A percentile compares a stretch with the other conserved stretches of the same genome.
Evolutionary conservation across 2,888 invertebrate genomes (phyloP).

Genomic region (Pimpla rufipes): DNA sequence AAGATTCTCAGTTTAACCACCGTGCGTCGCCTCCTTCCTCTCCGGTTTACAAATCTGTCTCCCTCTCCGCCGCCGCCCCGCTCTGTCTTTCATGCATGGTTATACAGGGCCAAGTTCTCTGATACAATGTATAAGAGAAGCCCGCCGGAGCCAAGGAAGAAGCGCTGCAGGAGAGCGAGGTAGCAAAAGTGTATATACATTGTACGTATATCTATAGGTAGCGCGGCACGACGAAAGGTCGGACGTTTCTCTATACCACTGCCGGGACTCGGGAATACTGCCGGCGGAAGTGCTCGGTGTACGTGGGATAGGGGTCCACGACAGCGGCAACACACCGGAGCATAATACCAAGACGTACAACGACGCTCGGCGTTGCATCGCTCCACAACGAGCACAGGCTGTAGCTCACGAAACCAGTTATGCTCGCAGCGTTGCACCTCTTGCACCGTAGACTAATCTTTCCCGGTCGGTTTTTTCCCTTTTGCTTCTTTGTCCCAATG

Average conservation of each 20-base stretch:
- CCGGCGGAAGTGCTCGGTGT: constrained; percentile 39
- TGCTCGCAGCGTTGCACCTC: constrained; percentile 23
- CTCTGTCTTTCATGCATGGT: constrained; percentile 46
- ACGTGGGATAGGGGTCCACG: constrained; percentile 14
- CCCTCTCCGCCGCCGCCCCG: constrained; percentile 8
- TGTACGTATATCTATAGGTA: not conserved
- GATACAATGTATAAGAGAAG: constrained; percentile 44
- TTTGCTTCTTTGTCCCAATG: not conserved
- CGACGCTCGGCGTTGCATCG: not conserved
- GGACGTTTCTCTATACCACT: constrained; percentile 22
- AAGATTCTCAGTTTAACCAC: constrained; percentile 67
- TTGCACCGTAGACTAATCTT: constrained; percentile 32
- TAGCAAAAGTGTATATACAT: constrained; percentile 6
- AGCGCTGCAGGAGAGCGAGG: constrained; percentile 31
- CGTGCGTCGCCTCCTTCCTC: constrained; percentile 57
- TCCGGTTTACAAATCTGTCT: constrained; percentile 65
- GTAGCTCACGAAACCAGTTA: constrained; percentile 20
- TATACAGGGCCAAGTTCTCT: constrained; percentile 57
- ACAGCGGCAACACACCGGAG: constrained; percentile 7
- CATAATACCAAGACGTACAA: constrained; percentile 41
- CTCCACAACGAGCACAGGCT: not conserved
- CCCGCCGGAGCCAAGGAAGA: constrained; percentile 42
- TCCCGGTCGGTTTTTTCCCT: constrained; percentile 11
- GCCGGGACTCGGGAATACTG: constrained; percentile 51
- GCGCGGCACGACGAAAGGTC: constrained; percentile 25